Evolutionary conservation across 2,113 vertebrate genomes (phyloP), one percentile per base, ranked within the genome.

Genomic region (Tonatia bakeri): DNA sequence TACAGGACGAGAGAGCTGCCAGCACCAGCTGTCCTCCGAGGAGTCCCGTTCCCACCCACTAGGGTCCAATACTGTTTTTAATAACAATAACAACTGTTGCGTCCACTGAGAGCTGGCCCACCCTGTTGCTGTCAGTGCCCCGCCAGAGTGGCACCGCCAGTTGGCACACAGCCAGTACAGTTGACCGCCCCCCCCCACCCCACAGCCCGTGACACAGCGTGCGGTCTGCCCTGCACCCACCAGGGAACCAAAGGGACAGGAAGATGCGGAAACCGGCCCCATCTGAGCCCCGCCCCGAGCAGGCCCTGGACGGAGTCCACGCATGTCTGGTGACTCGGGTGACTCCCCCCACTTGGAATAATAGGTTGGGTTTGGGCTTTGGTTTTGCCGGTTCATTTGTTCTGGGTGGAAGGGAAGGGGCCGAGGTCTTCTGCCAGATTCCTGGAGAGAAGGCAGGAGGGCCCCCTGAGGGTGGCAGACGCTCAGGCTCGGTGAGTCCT

Each of bases 241-340:
- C 61, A 31, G 61, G 61, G 24, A 28, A 31, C 61, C 31, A 4
- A 64, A 31, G 61, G 26, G 11, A 64, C 59, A 64, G 59, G 26
- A 28, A 5, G 59, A 64, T 28, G 59, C 12, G 1, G 11, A 31
- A 4, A 64, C 59, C 13, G 31, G 64, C 31, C 64, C 26, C 61
- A 0, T 11, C 61, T 4, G 26, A 12, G 59, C 59, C 59, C 7
- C 10, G 9, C 36, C 64, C 67, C 3, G 4, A 76, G 40, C 20
- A 4, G 31, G 33, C 19, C 59, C 87, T 36, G 24, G 56, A 28
- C 47, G 0, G 26, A 40, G 75, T 6, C 31, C 31, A 15, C 26
- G 28, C n/a, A 0, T 22, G 5, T 65, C 16, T 22, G n/a, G 45
- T 24, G n/a, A 17, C 14, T 5, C 1, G 13, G 2, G 26, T 33